Evolutionary conservation across 1,140 invertebrate genomes (phyloP).

Genomic region (Ptiloglossa arizonensis): DNA sequence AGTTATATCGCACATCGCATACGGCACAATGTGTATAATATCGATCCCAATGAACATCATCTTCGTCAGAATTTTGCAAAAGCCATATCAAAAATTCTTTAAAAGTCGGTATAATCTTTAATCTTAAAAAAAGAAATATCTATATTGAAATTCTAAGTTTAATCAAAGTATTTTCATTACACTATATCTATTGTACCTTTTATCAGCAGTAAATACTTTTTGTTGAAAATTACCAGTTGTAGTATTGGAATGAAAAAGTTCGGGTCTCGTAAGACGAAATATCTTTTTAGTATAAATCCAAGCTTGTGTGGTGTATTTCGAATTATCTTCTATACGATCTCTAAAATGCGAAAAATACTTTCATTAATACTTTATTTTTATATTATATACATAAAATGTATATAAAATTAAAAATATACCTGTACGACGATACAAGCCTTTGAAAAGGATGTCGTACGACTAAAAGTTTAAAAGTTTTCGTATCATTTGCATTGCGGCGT

Average conservation of each 20-base stretch:
- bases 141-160: not conserved
- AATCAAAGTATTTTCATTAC: not conserved
- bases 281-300: conserved; percentile 78
- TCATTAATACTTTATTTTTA: no score
- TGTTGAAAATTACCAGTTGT: conserved; percentile 64
- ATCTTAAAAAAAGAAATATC: conserved; percentile 55
- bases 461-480: conserved; percentile 76
- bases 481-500: conserved; percentile 59
- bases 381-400: not conserved
- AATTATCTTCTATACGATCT: conserved; percentile 81
- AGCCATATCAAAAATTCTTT: conserved; percentile 78
- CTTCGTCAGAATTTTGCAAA: conserved; percentile 65
- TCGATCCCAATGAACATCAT: conserved; percentile 78
- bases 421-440: conserved; percentile 81
- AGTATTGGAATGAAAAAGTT: conserved; percentile 72
- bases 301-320: conserved; percentile 76
- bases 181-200: conserved; percentile 64
- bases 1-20: conserved; percentile 74
- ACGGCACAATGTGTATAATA: conserved; percentile 77
- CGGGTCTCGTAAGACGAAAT: conserved; percentile 75
- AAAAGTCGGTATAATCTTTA: conserved; percentile 79
- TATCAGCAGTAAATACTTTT: conserved; percentile 72
- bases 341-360: conserved; percentile 61
- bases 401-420: conserved; percentile 59
- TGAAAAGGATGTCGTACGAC: conserved; percentile 82